Evolutionary conservation across 2,888 invertebrate genomes (phyloP).

Genomic region (Hydriomena furcata): DNA sequence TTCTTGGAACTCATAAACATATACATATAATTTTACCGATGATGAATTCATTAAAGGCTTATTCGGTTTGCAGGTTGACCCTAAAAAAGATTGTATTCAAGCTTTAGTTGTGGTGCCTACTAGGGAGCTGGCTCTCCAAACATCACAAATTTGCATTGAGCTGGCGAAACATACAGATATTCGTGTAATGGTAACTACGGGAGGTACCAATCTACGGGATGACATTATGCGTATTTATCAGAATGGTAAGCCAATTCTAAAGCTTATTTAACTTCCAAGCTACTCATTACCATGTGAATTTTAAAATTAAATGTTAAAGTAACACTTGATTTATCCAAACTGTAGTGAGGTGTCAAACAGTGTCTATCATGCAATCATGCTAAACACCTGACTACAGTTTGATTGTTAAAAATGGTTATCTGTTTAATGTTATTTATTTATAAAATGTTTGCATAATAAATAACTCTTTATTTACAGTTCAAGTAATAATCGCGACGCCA

Average conservation of each 20-base stretch:
- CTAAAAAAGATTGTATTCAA: slow-evolving; percentile 96
- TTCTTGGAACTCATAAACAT: neutral
- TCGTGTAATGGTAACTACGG: slow-evolving; percentile 99
- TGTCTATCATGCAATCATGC: no score
- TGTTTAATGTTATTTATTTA: neutral
- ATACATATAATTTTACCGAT: neutral
- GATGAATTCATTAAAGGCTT: neutral
- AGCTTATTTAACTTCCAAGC: no score
- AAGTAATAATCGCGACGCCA: slow-evolving; percentile 99
- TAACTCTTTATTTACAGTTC: slow-evolving; percentile 88
- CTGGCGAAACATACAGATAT: slow-evolving; percentile 98
- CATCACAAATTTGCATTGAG: slow-evolving; percentile 99
- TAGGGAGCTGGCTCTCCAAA: slow-evolving; percentile 98
- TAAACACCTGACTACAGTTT: no score
- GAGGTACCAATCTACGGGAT: slow-evolving; percentile 98
- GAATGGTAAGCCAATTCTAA: slow-evolving; percentile 87
- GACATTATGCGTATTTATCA: slow-evolving; percentile 99
- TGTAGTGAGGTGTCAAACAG: no score
- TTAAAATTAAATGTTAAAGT: no score
- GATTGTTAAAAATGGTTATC: no score
- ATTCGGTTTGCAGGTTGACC: slow-evolving; percentile 84
- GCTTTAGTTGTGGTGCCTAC: slow-evolving; percentile 99
- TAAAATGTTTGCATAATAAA: no score
- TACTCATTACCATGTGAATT: no score
- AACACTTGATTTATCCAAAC: no score